Percentiles rank a stretch among this genome's conserved stretches.
These are phyloP conservation scores for Cirrhinus molitorella DNA, from an alignment of 2,797 vertebrate genomes.

Conservation along the genomic window DNA sequence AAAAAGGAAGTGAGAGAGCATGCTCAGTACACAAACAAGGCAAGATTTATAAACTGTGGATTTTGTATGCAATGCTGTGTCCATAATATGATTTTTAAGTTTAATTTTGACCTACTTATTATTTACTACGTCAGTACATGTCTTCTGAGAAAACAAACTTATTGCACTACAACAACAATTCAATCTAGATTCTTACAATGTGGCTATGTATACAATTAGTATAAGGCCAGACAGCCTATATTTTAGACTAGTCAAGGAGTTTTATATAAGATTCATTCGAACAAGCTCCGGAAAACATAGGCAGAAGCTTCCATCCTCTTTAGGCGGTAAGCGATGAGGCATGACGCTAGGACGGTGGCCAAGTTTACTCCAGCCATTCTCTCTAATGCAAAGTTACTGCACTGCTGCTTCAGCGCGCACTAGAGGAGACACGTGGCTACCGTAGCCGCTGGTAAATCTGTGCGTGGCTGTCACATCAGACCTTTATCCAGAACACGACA, in stretches of 20 bases:
- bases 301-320: conserved; percentile 32
- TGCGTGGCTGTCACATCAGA: conserved; percentile 42
- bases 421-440: conserved; percentile 57
- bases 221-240: not conserved
- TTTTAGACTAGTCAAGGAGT: not conserved
- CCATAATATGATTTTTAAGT: not conserved
- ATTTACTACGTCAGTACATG: not conserved
- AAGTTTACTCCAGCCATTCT: conserved; percentile 69
- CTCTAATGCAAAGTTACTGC: conserved; percentile 75
- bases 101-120: not conserved
- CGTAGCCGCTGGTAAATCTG: conserved; percentile 59
- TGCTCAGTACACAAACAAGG: conserved; percentile 9
- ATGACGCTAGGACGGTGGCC: conserved; percentile 72
- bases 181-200: not conserved
- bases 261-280: conserved; percentile 19
- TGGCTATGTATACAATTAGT: not conserved
- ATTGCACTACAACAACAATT: not conserved
- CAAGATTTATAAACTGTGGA: not conserved
- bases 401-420: conserved; percentile 69
- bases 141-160: not conserved
- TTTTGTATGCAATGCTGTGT: not conserved
- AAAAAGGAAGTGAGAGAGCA: conserved; percentile 8
- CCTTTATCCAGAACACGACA: conserved; percentile 40
- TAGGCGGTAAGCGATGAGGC: conserved; percentile 66
- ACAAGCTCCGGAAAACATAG: conserved; percentile 41